Evolutionary conservation across 2,888 invertebrate species (phyloP), one percentile per base, ranked within the genome.

Genomic region (Meganola albula): DNA sequence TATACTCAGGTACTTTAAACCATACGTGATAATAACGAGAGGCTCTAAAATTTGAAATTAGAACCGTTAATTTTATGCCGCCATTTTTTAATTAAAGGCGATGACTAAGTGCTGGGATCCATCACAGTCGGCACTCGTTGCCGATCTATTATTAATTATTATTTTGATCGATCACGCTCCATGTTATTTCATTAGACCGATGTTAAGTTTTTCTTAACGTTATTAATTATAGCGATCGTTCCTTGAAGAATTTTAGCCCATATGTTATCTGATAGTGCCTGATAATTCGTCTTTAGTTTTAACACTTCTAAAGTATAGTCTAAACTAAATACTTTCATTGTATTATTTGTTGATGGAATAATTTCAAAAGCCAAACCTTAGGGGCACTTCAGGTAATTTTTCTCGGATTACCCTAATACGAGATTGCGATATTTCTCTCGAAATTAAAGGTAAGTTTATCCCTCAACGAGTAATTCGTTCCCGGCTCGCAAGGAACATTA

Each of bases 141-240:
- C 63, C 72, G 71, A 74, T 73, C 76, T 82, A 79, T 78, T 80
- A 82, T 80, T 84, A 80, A 83, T 84, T 84, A 80, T 77, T 82
- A 78, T 80, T 83, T 79, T 84, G 82, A 85, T 83, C 70, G 83
- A 83, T 84, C 79, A 77, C 65, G 76, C 62, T 63, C 57, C 72
- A 65, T 73, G 76, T 78, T 82, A 76, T 77, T 80, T 83, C 69
- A 82, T 83, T 78, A 79, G 73, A 70, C 60, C 48, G 58, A 65
- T 63, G 62, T 60, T 59, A 62, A 62, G 63, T 68, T 71, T 69
- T 69, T 70, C 60, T 61, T 59, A 53, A 50, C 47, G 59, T 72
- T 66, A 75, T 77, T 79, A 78, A 74, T 76, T 74, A 65, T 43
- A 42, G 25, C 28, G 25, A 31, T 31, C 21, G 33, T 41, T 46